A percentile compares a stretch with the other conserved stretches of the same genome.
Conservation (phyloP, 2,888 invertebrate species). For the Syrphus vitripennis region DNA sequence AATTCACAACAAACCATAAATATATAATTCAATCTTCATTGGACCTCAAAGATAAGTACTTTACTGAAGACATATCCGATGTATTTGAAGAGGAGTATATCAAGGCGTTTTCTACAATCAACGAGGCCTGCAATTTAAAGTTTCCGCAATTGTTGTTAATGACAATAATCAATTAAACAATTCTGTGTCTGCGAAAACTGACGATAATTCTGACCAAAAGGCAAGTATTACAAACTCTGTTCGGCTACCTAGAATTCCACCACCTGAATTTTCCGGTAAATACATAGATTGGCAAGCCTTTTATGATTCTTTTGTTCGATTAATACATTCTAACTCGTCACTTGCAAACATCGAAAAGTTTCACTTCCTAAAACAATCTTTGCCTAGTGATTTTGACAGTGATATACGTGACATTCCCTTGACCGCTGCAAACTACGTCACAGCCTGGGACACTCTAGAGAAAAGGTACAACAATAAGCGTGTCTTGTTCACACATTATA, state of each 20-base stretch:
- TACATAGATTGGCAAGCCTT: not conserved
- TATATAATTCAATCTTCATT: not conserved
- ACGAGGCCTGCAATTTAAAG: not conserved
- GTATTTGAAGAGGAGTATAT: not conserved
- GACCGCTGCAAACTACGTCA: not conserved
- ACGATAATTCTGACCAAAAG: not conserved
- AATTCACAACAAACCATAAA: not conserved
- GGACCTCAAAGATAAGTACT: not conserved
- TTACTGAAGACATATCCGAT: not conserved
- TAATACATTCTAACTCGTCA: not conserved
- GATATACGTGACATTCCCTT: slow-evolving; percentile 13
- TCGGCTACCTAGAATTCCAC: not conserved
- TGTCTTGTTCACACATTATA: slow-evolving; percentile 6
- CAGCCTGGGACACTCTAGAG: not conserved
- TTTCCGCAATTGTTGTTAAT: not conserved
- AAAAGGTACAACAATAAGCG: slow-evolving; percentile 3
- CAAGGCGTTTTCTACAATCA: not conserved
- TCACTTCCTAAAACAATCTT: not conserved
- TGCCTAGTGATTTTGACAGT: slow-evolving; percentile 15
- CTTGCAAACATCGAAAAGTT: slow-evolving; percentile 15
- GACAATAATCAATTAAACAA: not conserved
- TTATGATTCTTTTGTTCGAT: slow-evolving; percentile 11
- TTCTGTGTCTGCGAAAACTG: not conserved
- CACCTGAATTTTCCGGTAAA: slow-evolving; percentile 14
- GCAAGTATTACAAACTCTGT: not conserved